These are phyloP conservation scores for Coptodon rendalli DNA, from an alignment of 2,113 vertebrate species.

Conservation along the genomic window DNA sequence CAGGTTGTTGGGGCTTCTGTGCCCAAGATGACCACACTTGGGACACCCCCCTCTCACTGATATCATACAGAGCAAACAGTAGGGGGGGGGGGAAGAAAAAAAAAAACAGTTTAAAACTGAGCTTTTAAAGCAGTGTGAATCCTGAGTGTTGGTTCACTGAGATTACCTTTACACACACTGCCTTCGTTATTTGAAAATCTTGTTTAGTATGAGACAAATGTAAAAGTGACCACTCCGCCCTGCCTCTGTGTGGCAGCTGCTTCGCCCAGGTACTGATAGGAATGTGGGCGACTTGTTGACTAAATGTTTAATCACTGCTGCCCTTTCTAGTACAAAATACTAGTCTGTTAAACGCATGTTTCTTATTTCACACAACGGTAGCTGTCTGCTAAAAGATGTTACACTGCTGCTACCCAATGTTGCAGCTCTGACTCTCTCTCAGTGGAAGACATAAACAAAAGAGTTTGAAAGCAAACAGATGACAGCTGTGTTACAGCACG, in stretches of 20 bases:
- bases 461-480: neutral
- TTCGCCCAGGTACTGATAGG: neutral
- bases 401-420: neutral
- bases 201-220: neutral
- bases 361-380: neutral
- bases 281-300: neutral
- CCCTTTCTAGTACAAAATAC: neutral
- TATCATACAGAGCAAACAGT: neutral
- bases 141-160: neutral
- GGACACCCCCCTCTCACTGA: neutral
- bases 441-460: neutral
- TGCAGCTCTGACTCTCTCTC: neutral
- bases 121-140: neutral
- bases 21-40: neutral
- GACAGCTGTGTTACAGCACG: neutral
- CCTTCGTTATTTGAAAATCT: neutral
- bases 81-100: neutral
- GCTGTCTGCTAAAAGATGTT: neutral
- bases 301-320: neutral
- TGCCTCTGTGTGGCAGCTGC: neutral
- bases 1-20: neutral
- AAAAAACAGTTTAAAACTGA: neutral
- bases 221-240: neutral
- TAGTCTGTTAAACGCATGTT: neutral
- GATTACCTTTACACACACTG: neutral